Evolutionary conservation across 2,113 vertebrate species (phyloP), one percentile per base, ranked within the genome.

Genomic region (Rutilus rutilus): DNA sequence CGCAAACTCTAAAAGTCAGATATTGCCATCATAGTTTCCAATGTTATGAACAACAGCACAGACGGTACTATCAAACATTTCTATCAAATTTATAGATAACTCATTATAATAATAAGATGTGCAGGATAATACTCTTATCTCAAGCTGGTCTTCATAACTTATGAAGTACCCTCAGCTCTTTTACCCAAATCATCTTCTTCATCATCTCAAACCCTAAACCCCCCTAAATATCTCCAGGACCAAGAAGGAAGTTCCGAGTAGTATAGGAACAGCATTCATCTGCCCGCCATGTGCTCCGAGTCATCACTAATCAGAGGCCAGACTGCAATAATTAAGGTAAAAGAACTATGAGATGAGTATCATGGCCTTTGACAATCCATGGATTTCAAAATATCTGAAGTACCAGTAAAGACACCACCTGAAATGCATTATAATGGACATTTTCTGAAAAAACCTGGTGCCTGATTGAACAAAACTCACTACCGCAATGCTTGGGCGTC

Each of bases 221-320:
- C 77, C 50, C 14, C 60, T 67, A 69, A 69, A 71, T 69, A 17
- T 76, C 8, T 85, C 62, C 36, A 76, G 39, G 36, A 82, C 76
- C 59, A 60, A 23, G 30, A 30, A 78, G 79, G 79, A 88, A 88
- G 80, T 17, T 14, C 45, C 8, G 77, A 45, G 27, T 12, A 7
- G 30, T 64, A 89, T 69, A 86, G 77, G 71, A 84, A 75, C 36
- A 85, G 69, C 79, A 84, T 85, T 88, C 85, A 87, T 89, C 50
- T 85, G 64, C 76, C 65, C 9, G 27, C 39, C 30, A 65, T 57
- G 67, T 77, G 77, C 85, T 82, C 79, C 47, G 15, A 75, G 83
- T 54, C 78, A 88, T 83, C 45, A 39, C 85, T 88, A 90, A 87
- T 89, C 85, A 87, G 86, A 84, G 73, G 78, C 79, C 86, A 78